A percentile compares a stretch with the other conserved stretches of the same genome.
phyloP scores from a whole-genome alignment of 2,888 invertebrate genomes.

The Leptogaster cylindrica region DNA sequence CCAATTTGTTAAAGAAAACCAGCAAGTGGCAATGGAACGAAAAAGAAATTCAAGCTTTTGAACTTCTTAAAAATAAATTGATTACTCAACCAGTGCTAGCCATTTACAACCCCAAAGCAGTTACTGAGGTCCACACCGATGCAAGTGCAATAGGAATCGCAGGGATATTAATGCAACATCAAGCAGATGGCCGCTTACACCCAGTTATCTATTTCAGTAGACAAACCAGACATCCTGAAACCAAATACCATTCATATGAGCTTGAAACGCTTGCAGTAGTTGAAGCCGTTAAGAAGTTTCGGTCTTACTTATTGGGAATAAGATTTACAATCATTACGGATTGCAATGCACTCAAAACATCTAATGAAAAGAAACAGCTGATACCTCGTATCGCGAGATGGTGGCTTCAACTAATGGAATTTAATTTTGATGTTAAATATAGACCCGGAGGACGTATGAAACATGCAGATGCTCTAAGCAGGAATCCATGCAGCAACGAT shows the following conservation, averaged over 20 bases:
- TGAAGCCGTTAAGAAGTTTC: constrained; percentile 35
- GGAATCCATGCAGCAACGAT: too few species aligned
- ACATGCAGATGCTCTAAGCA: too few species aligned
- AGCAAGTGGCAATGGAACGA: background rate
- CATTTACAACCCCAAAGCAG: background rate
- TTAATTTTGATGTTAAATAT: too few species aligned
- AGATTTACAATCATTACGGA: constrained; percentile 37
- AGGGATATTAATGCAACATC: constrained; percentile 50
- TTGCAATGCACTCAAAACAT: constrained; percentile 27
- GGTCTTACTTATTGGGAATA: constrained; percentile 25
- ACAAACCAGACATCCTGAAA: constrained; percentile 50
- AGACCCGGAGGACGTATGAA: too few species aligned
- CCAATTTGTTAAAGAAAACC: background rate
- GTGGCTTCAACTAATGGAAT: too few species aligned
- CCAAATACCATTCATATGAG: constrained; percentile 53
- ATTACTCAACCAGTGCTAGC: background rate
- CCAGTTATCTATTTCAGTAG: constrained; percentile 53
- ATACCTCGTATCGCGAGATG: too few species aligned
- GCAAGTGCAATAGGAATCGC: constrained; percentile 50
- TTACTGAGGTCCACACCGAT: constrained; percentile 41
- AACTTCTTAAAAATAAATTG: background rate
- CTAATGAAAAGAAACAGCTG: too few species aligned
- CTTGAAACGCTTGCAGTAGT: constrained; percentile 53
- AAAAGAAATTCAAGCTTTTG: background rate
- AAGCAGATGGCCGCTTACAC: constrained; percentile 47